These are phyloP conservation scores for Bugula neritina DNA, from an alignment of 2,888 invertebrate genomes.

Conservation along the genomic window DNA sequence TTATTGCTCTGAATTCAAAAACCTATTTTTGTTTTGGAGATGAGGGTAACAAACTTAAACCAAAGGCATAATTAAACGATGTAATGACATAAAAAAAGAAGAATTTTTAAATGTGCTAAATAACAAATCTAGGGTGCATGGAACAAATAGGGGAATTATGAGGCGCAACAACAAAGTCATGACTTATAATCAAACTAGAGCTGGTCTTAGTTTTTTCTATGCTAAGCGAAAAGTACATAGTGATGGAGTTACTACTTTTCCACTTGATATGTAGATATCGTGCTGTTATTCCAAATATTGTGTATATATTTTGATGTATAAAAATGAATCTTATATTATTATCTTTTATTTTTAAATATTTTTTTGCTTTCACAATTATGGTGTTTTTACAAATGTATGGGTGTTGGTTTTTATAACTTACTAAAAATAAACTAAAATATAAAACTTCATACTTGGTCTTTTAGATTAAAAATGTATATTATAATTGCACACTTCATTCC, in stretches of 20 bases:
- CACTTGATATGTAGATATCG: not conserved
- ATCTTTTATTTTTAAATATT: no score
- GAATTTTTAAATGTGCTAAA: not conserved
- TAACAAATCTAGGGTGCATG: not conserved
- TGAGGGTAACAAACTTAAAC: not conserved
- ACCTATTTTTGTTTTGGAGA: not conserved
- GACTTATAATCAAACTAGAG: not conserved
- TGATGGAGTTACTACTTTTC: not conserved
- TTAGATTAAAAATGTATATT: no score
- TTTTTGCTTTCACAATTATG: no score
- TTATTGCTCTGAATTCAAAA: not conserved
- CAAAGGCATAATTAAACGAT: not conserved
- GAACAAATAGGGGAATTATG: not conserved
- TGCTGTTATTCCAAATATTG: no score
- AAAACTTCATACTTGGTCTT: no score
- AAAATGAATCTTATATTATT: no score
- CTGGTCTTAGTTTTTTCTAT: not conserved
- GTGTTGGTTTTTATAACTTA: no score
- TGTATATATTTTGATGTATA: no score
- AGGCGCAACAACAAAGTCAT: not conserved
- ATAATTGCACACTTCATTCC: no score
- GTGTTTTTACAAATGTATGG: no score
- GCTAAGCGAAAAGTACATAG: not conserved
- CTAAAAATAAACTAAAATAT: no score
- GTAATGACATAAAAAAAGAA: not conserved